phyloP scores from a whole-genome alignment of 2,888 invertebrate genomes.

The Venustoraphidia nigricollis region DNA sequence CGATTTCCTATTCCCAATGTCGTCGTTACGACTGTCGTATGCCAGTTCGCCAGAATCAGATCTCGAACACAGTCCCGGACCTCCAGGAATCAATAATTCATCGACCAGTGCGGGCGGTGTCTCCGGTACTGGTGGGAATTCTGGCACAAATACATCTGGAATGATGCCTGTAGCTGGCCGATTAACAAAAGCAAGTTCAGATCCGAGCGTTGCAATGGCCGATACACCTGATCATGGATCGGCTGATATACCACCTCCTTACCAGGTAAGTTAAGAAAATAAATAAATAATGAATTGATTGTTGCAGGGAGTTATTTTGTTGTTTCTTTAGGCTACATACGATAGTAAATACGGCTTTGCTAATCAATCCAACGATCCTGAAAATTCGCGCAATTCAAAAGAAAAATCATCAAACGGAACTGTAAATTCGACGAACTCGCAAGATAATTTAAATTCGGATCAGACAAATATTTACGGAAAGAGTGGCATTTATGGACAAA shows the following conservation, averaged over 20 bases:
- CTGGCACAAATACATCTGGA: slow-evolving; percentile 12
- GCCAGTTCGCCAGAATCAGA: slow-evolving; percentile 94
- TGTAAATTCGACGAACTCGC: neutral
- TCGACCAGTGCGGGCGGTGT: slow-evolving; percentile 34
- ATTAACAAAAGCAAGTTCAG: slow-evolving; percentile 70
- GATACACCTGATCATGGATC: slow-evolving; percentile 77
- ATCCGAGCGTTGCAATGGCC: slow-evolving; percentile 70
- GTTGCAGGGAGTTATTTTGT: too few species aligned
- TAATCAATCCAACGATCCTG: slow-evolving; percentile 22
- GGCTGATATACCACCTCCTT: slow-evolving; percentile 68
- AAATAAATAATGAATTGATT: too few species aligned
- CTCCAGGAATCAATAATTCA: slow-evolving; percentile 28
- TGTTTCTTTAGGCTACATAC: slow-evolving; percentile 16
- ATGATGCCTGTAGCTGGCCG: slow-evolving; percentile 17
- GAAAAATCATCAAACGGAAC: neutral
- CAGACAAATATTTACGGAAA: slow-evolving; percentile 18
- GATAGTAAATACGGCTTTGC: slow-evolving; percentile 52
- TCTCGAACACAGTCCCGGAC: slow-evolving; percentile 70
- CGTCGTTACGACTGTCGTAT: slow-evolving; percentile 83
- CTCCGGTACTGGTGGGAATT: slow-evolving; percentile 38
- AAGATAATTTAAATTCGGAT: slow-evolving; percentile 9
- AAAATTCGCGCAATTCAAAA: slow-evolving; percentile 20
- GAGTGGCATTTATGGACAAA: slow-evolving; percentile 13
- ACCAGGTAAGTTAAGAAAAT: slow-evolving; percentile 46
- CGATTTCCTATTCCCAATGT: slow-evolving; percentile 98